Evolutionary conservation across 2,113 vertebrate species (phyloP).

Genomic region (Aspidoscelis tigris): DNA sequence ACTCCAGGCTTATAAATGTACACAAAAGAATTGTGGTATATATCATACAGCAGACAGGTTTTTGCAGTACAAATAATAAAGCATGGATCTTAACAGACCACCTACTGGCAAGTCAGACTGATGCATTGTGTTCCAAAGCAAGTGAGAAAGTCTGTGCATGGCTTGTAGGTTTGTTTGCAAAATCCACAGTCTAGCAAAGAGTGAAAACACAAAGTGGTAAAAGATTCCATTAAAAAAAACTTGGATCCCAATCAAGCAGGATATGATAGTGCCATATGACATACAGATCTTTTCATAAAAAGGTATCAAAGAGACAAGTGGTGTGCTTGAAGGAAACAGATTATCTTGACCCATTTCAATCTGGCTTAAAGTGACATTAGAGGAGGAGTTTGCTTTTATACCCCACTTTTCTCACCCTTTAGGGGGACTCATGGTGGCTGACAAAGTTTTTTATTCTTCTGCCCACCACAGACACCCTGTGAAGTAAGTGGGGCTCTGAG

Average conservation of each 20-base stretch:
- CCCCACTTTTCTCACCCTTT: too few species aligned
- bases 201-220: accelerated
- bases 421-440: too few species aligned
- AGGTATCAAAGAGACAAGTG: too few species aligned
- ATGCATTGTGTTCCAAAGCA: slow-evolving; percentile 22
- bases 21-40: slow-evolving; percentile 7
- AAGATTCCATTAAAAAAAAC: not conserved
- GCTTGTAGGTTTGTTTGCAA: slow-evolving; percentile 28
- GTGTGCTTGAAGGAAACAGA: too few species aligned
- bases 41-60: not conserved
- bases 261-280: not conserved
- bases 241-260: not conserved
- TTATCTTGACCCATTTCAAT: too few species aligned
- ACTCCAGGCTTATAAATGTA: not conserved
- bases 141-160: not conserved
- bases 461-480: too few species aligned
- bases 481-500: too few species aligned
- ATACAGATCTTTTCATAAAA: not conserved
- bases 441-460: too few species aligned
- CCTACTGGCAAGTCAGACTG: not conserved
- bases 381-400: too few species aligned
- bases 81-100: slow-evolving; percentile 5
- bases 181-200: not conserved
- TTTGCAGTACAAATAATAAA: accelerated
- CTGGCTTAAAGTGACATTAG: too few species aligned